Percentiles rank a stretch among this genome's conserved stretches.
These are phyloP conservation scores for Bos indicus DNA, from an alignment of 2,113 vertebrate species.

Conservation along the genomic window DNA sequence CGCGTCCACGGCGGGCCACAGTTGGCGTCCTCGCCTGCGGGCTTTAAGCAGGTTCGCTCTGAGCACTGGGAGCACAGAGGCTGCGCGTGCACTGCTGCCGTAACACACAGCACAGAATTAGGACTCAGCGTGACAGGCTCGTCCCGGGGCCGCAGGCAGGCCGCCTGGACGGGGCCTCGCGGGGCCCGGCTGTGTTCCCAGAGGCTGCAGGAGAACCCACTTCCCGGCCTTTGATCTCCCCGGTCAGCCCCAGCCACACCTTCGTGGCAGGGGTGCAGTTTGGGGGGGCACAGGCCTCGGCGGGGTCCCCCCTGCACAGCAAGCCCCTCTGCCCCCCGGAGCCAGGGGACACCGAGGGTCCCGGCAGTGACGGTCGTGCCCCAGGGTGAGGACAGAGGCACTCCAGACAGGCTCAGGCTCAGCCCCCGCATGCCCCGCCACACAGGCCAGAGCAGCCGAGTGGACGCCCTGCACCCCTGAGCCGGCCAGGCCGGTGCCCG, in stretches of 20 bases:
- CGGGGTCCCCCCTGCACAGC: fast-evolving
- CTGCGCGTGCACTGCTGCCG: fast-evolving
- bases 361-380: fast-evolving
- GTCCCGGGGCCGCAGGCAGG: fast-evolving
- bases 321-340: fast-evolving
- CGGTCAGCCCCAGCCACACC: neutral
- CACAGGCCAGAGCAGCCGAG: neutral
- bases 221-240: neutral
- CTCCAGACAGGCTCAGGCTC: neutral
- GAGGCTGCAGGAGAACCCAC: neutral
- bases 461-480: neutral
- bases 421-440: neutral
- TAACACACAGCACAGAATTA: fast-evolving
- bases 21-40: too few species aligned
- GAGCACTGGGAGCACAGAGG: neutral
- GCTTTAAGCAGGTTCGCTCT: fast-evolving
- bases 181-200: neutral
- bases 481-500: fast-evolving
- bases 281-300: fast-evolving
- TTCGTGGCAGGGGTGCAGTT: neutral
- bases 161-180: neutral
- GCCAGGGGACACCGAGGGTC: too few species aligned
- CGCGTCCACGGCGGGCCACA: neutral
- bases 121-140: fast-evolving
- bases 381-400: fast-evolving